phyloP scores from a whole-genome alignment of 1,140 invertebrate species.

The Drosophila ironensis region DNA sequence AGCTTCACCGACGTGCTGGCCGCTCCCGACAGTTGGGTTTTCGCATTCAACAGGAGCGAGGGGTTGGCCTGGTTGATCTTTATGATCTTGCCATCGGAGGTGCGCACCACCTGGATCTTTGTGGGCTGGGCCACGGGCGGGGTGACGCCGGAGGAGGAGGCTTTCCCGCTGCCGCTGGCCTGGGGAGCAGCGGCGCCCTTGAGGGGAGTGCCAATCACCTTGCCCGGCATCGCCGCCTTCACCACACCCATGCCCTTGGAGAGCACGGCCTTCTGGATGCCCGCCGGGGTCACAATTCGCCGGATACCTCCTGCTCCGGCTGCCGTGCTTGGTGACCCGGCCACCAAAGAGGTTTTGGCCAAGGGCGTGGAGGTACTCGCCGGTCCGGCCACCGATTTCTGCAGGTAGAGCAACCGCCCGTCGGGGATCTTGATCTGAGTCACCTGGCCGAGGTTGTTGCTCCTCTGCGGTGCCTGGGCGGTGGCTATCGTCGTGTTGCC shows the following conservation, averaged over 20 bases:
- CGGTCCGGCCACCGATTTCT: constrained; percentile 27
- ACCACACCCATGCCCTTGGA: constrained; percentile 50
- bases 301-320: too few relatives aligned
- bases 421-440: constrained; percentile 58
- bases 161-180: background rate
- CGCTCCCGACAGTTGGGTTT: background rate
- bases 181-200: constrained; percentile 46
- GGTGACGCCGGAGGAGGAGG: background rate
- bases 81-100: constrained; percentile 62
- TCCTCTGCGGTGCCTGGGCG: background rate
- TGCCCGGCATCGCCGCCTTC: constrained; percentile 26
- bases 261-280: constrained; percentile 50
- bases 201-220: constrained; percentile 15
- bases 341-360: constrained; percentile 12
- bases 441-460: constrained; percentile 38
- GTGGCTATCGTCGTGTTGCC: constrained; percentile 30
- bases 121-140: background rate
- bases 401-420: constrained; percentile 50
- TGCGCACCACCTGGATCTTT: constrained; percentile 63
- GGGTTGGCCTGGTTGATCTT: constrained; percentile 52
- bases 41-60: constrained; percentile 49
- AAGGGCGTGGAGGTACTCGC: background rate
- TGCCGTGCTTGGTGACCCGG: constrained; percentile 2
- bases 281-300: constrained; percentile 14
- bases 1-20: constrained; percentile 5